A percentile compares a stretch with the other conserved stretches of the same genome.
phyloP scores from a whole-genome alignment of 2,113 vertebrate species.

The crab-eating macaque (Macaca fascicularis) region T2T-MFA8v1.1 NC_088377.1:76132001-76132500 shows the following conservation, averaged over 20 bases:
- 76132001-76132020: slow-evolving; percentile 74
- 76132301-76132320: accelerated
- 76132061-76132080: slow-evolving; percentile 7
- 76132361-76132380: accelerated
- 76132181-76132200: slow-evolving; percentile 50
- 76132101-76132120: slow-evolving; percentile 36
- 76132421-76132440: accelerated
- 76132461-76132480: accelerated
- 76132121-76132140: background rate
- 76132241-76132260: background rate
- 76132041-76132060: slow-evolving; percentile 58
- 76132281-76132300: accelerated
- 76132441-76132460: accelerated
- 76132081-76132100: background rate
- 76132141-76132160: slow-evolving; percentile 21
- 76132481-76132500: background rate
- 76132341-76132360: background rate
- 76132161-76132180: slow-evolving; percentile 65
- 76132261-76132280: background rate
- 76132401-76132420: accelerated
- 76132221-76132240: background rate
- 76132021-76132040: slow-evolving; percentile 58
- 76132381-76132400: background rate
- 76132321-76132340: accelerated
- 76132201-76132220: slow-evolving; percentile 48